A percentile compares a stretch with the other conserved stretches of the same genome.
Conservation (phyloP, 2,113 vertebrate species). For the Haemorhous mexicanus region DNA sequence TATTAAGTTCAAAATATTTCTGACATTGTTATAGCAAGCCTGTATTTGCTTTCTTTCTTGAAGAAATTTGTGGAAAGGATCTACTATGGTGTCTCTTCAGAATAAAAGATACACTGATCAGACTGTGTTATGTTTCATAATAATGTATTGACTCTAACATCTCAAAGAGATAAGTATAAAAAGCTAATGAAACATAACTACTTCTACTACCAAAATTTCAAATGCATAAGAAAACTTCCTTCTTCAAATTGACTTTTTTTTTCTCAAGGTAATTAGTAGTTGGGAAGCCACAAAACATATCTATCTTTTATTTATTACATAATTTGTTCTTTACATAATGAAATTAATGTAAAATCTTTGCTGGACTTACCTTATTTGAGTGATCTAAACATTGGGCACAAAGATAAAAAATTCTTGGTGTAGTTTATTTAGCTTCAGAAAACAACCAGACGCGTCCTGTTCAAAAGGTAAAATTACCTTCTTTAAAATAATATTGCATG, state of each 20-base stretch:
- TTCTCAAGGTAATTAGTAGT: neutral
- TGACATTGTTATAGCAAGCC: neutral
- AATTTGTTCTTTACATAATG: neutral
- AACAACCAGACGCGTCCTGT: neutral
- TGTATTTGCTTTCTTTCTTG: neutral
- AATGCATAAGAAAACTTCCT: neutral
- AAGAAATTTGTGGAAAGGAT: neutral
- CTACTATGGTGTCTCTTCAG: neutral
- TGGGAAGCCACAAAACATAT: neutral
- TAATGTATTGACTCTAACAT: neutral
- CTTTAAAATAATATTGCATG: neutral
- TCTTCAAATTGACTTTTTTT: neutral
- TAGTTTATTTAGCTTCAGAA: neutral
- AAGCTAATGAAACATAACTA: neutral
- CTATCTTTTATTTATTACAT: neutral
- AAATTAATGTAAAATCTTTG: neutral
- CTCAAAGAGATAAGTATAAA: neutral
- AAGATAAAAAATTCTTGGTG: neutral
- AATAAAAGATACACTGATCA: neutral
- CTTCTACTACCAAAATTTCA: neutral
- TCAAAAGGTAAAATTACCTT: neutral
- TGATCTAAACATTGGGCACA: neutral
- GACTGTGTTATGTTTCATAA: neutral
- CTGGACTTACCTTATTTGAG: neutral
- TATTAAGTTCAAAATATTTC: neutral